phyloP scores from a whole-genome alignment of 2,113 vertebrate genomes.

The Suncus etruscus region DNA sequence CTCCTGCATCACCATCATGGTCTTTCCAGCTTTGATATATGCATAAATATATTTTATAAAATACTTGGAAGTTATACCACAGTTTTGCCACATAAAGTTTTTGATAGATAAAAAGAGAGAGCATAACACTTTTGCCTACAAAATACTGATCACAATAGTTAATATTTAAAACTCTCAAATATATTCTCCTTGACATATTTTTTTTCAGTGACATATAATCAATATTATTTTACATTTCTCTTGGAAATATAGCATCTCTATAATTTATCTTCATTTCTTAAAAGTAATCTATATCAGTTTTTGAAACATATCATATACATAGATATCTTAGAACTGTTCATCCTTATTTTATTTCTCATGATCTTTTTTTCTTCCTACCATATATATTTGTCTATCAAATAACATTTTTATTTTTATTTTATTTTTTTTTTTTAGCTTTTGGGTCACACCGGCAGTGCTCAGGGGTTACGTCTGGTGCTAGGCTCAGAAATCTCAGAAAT shows the following conservation, averaged over 20 bases:
- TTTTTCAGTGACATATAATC: not conserved
- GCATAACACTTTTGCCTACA: not conserved
- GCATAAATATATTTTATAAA: no score
- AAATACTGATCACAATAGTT: not conserved
- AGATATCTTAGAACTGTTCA: not conserved
- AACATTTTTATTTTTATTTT: not conserved
- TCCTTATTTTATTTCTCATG: not conserved
- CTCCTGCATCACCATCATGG: no score
- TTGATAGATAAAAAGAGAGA: no score
- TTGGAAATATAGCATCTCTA: not conserved
- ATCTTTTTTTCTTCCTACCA: not conserved
- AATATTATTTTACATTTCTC: conserved; percentile 5
- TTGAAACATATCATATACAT: not conserved
- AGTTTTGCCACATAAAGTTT: no score
- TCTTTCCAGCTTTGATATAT: no score
- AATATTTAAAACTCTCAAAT: not conserved
- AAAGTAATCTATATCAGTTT: not conserved
- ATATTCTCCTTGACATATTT: not conserved
- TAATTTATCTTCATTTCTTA: not conserved
- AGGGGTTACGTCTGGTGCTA: no score
- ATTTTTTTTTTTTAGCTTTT: no score
- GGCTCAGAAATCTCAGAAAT: no score
- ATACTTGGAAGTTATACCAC: no score
- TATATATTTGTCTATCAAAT: not conserved
- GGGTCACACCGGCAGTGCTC: no score